Base-by-base conservation (phyloP, 2,797 vertebrate genomes). In the Sylvilagus floridanus region DNA sequence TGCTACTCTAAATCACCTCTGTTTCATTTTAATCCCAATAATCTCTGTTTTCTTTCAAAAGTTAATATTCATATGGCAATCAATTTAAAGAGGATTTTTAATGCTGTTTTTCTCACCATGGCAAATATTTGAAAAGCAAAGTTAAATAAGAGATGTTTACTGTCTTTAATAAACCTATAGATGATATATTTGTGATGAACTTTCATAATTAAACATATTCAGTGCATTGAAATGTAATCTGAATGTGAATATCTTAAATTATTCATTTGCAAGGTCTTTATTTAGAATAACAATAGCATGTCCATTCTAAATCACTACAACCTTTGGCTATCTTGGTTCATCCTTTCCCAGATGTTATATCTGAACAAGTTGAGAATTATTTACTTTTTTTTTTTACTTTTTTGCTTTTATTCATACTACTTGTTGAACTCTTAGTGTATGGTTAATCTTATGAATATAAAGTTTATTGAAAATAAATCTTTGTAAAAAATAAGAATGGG, bases 1-100 rank as follows among this genome's bases (percentile, higher is more conserved):
- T 78, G 79, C 32, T n/a, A 75, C 14, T 62, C 17, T 52, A 86
- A 73, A 83, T 1, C 7, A 88, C 30, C 42, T 84, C 22, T 72
- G 54, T 22, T 86, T 73, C 5, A 90, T 83, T 88, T 89, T 76
- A 92, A 79, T 93, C 37, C 57, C 77, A 91, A 87, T 75, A 71
- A 77, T 92, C 22, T 82, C 19, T 88, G 21, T 63, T 85, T 85
- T 66, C 42, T 60, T 71, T 60, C 47, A 76, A 87, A 92, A 71
- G 82, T 72, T 4, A 47, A 62, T 65, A 60, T 92, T 37, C 35
- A 54, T 68, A 12, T 60, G 78, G 42, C 89, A 92, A 89, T 77
- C 68, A 83, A 78, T 84, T 37, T 19, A 65, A 71, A 82, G 83
- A 62, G 16, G 4, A 26, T 69, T 86, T 92, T 75, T 84, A 82